phyloP scores from a whole-genome alignment of 1,140 invertebrate species.

The Drosophila pseudoananassae region DNA sequence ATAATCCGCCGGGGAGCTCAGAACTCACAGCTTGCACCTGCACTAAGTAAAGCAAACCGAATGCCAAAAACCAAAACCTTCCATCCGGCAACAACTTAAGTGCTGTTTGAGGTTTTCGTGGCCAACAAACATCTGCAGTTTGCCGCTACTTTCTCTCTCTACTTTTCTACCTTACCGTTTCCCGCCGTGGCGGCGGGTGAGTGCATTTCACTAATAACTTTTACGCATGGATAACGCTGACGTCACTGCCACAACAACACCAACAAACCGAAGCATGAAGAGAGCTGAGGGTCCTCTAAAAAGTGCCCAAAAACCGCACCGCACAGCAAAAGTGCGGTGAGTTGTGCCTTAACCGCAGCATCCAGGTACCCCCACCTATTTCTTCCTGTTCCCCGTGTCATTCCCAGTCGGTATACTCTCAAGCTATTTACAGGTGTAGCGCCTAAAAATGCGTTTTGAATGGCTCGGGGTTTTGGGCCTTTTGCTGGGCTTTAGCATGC shows the following conservation, averaged over 20 bases:
- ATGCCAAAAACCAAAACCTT: slow-evolving; percentile 48
- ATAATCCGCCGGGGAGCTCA: slow-evolving; percentile 25
- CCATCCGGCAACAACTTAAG: slow-evolving; percentile 75
- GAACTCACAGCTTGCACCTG: slow-evolving; percentile 20
- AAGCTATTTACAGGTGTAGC: slow-evolving; percentile 54
- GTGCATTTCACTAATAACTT: slow-evolving; percentile 79
- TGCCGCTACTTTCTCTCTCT: background rate
- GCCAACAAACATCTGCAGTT: slow-evolving; percentile 49
- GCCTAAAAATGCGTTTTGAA: slow-evolving; percentile 47
- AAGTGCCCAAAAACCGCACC: slow-evolving; percentile 66
- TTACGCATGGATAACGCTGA: slow-evolving; percentile 71
- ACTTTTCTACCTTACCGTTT: background rate
- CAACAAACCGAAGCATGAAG: slow-evolving; percentile 13
- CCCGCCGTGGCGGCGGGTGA: slow-evolving; percentile 25
- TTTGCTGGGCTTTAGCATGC: slow-evolving; percentile 23
- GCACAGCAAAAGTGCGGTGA: slow-evolving; percentile 63
- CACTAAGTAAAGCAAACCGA: slow-evolving; percentile 38
- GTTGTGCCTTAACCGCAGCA: slow-evolving; percentile 44
- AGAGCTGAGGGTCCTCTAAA: slow-evolving; percentile 36
- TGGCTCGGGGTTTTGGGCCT: slow-evolving; percentile 20
- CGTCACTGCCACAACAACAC: slow-evolving; percentile 36
- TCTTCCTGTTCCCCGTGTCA: background rate
- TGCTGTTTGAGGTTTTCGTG: slow-evolving; percentile 75
- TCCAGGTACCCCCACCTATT: slow-evolving; percentile 4
- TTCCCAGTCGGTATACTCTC: slow-evolving; percentile 10